Percentiles rank a stretch among this genome's conserved stretches.
Conservation (phyloP, 92 coral and sea anemone genomes). For the Palythoa grandiflora region DNA sequence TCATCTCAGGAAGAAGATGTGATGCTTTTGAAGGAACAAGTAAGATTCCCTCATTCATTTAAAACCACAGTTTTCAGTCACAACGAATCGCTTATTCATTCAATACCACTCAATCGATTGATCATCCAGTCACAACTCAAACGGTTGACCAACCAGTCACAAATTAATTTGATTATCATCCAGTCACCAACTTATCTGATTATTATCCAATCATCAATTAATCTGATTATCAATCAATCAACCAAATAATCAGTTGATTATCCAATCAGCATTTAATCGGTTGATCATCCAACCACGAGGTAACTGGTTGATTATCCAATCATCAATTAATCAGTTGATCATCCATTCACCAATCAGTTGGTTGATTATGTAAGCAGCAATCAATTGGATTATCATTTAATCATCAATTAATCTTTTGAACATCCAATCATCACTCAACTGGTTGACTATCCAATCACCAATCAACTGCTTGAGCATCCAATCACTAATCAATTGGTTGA, state of each 20-base stretch:
- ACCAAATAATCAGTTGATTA: background rate
- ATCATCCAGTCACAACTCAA: background rate
- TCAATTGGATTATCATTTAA: background rate
- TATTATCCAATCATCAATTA: background rate
- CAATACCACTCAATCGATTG: background rate
- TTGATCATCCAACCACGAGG: background rate
- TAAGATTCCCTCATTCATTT: background rate
- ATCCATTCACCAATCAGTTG: background rate
- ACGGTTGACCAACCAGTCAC: background rate
- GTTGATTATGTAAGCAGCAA: background rate
- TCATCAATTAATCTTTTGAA: background rate
- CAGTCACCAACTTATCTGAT: background rate
- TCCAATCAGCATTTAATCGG: background rate
- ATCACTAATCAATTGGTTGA: background rate
- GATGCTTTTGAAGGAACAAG: conserved; percentile 28
- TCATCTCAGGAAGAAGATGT: conserved; percentile 13
- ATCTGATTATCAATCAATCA: background rate
- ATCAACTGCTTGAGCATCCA: background rate
- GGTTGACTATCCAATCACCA: background rate
- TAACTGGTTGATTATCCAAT: background rate
- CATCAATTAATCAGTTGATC: background rate
- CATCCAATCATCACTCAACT: background rate
- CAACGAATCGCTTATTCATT: background rate
- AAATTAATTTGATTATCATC: background rate
- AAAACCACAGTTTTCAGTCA: too few relatives aligned